A percentile compares a stretch with the other conserved stretches of the same genome.
phyloP scores from a whole-genome alignment of 2,113 vertebrate species.

The Heterotis niloticus region DNA sequence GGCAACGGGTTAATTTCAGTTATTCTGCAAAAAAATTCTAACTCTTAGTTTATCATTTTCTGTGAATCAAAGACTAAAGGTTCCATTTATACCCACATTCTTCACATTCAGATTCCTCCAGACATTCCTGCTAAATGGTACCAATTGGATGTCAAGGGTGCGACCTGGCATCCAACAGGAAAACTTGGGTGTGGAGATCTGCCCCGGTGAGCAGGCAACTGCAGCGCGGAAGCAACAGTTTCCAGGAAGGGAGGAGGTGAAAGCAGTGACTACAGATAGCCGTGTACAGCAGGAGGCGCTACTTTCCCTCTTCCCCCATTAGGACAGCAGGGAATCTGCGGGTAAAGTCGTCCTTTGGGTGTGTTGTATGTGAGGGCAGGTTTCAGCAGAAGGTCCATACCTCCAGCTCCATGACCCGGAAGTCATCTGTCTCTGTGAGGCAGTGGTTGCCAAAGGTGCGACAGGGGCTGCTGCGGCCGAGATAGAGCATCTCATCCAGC shows the following conservation, averaged over 20 bases:
- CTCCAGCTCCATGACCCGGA: constrained; percentile 69
- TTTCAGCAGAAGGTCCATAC: constrained; percentile 70
- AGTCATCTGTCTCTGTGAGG: constrained; percentile 66
- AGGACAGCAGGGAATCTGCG: neutral
- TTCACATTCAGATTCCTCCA: neutral
- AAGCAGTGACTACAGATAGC: neutral
- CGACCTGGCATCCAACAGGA: too few species aligned
- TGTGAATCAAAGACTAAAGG: neutral
- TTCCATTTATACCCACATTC: neutral
- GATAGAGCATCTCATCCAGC: constrained; percentile 69
- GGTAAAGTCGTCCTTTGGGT: neutral
- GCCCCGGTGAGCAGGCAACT: neutral
- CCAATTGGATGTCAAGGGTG: neutral
- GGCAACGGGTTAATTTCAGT: neutral
- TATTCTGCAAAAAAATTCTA: neutral
- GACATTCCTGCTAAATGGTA: neutral
- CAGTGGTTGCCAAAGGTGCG: constrained; percentile 72
- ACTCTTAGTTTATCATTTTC: neutral
- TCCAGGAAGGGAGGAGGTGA: neutral
- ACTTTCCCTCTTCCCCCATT: neutral
- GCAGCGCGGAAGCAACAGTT: neutral
- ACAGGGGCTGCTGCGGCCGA: constrained; percentile 69
- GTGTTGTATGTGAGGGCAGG: neutral
- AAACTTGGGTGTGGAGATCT: too few species aligned
- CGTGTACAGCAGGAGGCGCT: neutral